Evolutionary conservation across 2,888 invertebrate genomes (phyloP).

Genomic region (Phragmatobia fuliginosa): DNA sequence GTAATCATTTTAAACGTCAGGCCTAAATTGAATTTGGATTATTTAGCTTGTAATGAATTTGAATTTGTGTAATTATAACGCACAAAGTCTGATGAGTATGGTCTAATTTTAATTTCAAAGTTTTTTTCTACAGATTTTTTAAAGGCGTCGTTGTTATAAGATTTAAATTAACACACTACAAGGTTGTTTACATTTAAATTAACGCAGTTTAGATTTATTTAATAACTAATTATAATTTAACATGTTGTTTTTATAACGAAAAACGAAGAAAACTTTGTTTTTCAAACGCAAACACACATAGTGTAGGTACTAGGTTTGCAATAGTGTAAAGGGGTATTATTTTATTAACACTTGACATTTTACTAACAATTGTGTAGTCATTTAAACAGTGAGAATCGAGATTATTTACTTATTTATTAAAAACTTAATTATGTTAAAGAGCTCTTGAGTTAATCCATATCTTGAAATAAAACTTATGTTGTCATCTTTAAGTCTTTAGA

Average conservation of each 20-base stretch:
- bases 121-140: background rate
- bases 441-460: constrained; percentile 7
- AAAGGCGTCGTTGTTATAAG: no score
- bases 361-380: background rate
- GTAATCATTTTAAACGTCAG: background rate
- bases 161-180: no score
- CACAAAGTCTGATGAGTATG: no score
- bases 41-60: background rate
- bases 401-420: constrained; percentile 20
- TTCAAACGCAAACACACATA: background rate
- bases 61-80: background rate
- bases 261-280: background rate
- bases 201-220: background rate
- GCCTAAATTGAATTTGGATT: background rate
- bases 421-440: constrained; percentile 10
- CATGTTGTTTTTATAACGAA: background rate
- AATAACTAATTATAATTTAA: background rate
- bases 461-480: background rate
- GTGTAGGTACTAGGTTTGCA: background rate
- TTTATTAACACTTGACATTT: background rate
- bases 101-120: no score
- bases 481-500: background rate
- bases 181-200: constrained; percentile 3
- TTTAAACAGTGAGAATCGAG: constrained; percentile 21
- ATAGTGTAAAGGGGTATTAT: background rate